Conservation (phyloP, 1,140 invertebrate species). For the Eumeta japonica region DNA sequence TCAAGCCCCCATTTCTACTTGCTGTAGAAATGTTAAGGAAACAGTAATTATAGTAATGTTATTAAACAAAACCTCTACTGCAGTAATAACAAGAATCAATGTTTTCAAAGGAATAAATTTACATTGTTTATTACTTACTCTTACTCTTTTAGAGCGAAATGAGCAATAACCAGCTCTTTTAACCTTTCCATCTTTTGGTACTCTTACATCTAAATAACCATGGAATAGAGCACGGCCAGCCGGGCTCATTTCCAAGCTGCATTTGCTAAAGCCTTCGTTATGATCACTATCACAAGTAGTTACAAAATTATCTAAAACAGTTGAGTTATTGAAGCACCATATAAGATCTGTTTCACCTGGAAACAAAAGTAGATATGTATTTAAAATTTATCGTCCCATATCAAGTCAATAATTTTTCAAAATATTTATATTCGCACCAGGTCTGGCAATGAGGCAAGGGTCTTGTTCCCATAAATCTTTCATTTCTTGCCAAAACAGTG, state of each 20-base stretch:
- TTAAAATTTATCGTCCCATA: no score
- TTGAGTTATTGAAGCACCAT: constrained; percentile 66
- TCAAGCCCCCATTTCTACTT: no score
- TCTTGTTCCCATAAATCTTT: constrained; percentile 64
- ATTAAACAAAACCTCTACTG: no score
- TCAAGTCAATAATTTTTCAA: no score
- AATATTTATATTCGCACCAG: constrained; percentile 34
- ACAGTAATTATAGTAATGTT: constrained; percentile 6
- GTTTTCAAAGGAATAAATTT: not conserved
- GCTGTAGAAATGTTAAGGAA: no score
- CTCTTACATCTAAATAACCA: constrained; percentile 67
- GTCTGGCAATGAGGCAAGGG: constrained; percentile 59
- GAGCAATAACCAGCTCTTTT: constrained; percentile 77
- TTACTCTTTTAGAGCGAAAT: constrained; percentile 64
- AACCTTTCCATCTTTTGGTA: constrained; percentile 78
- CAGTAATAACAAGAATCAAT: not conserved
- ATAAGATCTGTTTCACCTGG: constrained; percentile 67
- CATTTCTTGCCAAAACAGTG: constrained; percentile 67
- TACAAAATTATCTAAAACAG: constrained; percentile 71
- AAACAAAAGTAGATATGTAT: no score
- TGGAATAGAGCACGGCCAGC: constrained; percentile 74
- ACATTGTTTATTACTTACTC: constrained; percentile 62
- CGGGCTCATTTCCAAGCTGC: constrained; percentile 63
- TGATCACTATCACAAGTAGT: constrained; percentile 77
- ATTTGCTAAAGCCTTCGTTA: constrained; percentile 75